A percentile compares a stretch with the other conserved stretches of the same genome.
Conservation (phyloP, 2,797 vertebrate species). For the Mionectes olivaceus region DNA sequence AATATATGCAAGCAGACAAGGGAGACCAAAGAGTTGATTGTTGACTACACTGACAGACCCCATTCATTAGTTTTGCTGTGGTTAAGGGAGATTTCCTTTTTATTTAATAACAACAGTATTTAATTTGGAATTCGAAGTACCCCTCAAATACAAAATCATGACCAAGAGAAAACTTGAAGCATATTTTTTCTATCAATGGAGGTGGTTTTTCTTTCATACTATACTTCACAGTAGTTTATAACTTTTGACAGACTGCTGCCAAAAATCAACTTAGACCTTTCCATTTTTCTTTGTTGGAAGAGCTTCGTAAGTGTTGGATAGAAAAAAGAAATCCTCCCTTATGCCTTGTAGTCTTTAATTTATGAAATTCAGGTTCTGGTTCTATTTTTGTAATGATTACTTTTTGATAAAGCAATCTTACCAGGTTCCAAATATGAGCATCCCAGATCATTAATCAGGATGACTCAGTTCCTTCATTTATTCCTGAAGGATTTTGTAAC, state of each 20-base stretch:
- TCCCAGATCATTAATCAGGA: background rate
- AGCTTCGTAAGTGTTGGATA: background rate
- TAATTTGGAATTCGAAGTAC: background rate
- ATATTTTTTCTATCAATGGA: constrained; percentile 3
- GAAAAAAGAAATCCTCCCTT: background rate
- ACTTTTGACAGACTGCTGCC: background rate
- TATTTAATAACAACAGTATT: background rate
- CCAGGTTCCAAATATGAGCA: background rate
- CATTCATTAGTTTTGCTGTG: background rate
- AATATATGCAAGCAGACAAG: background rate
- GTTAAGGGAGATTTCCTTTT: background rate
- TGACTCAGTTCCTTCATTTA: constrained; percentile 19
- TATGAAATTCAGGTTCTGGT: background rate
- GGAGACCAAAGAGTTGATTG: background rate
- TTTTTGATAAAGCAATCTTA: background rate
- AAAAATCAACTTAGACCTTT: constrained; percentile 16
- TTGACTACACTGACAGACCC: background rate
- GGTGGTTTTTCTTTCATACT: background rate
- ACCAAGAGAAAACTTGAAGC: background rate
- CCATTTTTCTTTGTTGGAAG: background rate
- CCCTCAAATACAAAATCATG: background rate
- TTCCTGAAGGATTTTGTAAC: constrained; percentile 46
- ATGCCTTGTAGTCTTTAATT: background rate
- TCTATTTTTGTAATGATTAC: background rate
- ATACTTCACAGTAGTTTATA: background rate